These are phyloP conservation scores for Poeciliopsis turneri DNA, from an alignment of 2,797 vertebrate genomes.

Conservation along the genomic window DNA sequence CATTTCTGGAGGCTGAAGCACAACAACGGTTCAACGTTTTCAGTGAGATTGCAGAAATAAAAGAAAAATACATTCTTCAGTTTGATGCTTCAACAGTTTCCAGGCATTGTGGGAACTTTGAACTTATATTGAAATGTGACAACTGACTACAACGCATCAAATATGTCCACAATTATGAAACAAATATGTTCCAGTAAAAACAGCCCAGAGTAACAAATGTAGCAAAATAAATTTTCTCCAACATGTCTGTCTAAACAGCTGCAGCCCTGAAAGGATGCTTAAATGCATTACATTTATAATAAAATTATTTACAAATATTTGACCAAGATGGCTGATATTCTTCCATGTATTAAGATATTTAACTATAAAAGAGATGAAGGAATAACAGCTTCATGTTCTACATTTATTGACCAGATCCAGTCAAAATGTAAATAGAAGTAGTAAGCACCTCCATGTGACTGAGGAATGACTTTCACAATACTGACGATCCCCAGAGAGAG, in stretches of 20 bases:
- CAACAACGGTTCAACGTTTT: slow-evolving; percentile 37
- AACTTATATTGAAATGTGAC: neutral
- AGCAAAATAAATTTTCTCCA: too few species aligned
- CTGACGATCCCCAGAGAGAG: neutral
- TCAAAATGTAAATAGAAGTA: neutral
- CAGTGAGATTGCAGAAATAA: neutral
- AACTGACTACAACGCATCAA: neutral
- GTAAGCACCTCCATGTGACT: neutral
- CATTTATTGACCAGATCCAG: neutral
- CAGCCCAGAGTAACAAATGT: neutral
- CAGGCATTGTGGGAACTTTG: neutral
- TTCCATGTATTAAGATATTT: neutral
- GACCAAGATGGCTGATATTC: neutral
- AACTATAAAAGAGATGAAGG: neutral
- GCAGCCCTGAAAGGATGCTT: neutral
- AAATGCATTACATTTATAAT: neutral
- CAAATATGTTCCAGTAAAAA: neutral
- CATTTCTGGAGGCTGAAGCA: slow-evolving; percentile 96
- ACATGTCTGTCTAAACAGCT: neutral
- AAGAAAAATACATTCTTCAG: neutral
- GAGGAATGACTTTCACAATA: neutral
- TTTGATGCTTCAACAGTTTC: neutral
- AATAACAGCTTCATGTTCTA: neutral
- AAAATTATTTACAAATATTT: neutral
- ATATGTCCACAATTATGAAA: neutral